Evolutionary conservation across 2,797 vertebrate genomes (phyloP).

Genomic region (Fundulus diaphanus): DNA sequence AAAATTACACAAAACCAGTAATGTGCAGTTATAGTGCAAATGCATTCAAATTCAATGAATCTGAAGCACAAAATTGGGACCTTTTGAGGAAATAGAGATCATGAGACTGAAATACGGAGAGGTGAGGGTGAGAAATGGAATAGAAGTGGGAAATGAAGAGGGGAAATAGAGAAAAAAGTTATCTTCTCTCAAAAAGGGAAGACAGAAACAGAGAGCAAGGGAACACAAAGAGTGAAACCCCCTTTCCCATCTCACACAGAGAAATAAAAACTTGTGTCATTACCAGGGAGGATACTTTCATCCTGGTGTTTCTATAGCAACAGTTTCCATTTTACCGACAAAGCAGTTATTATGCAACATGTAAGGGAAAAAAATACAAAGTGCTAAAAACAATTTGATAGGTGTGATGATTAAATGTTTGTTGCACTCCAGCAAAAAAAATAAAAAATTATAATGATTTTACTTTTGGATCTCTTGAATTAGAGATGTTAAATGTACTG

Average conservation of each 20-base stretch:
- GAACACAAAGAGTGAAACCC: constrained; percentile 57
- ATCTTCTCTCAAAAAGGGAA: constrained; percentile 56
- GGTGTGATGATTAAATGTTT: constrained; percentile 37
- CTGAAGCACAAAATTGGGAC: constrained; percentile 44
- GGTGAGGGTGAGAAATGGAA: constrained; percentile 41
- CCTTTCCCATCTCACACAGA: constrained; percentile 61
- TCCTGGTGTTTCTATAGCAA: constrained; percentile 81
- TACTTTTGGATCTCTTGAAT: neutral
- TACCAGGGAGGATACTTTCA: constrained; percentile 77
- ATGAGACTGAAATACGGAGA: constrained; percentile 41
- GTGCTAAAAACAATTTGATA: constrained; percentile 60
- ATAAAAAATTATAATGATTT: neutral
- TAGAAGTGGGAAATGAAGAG: constrained; percentile 60
- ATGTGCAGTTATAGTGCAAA: constrained; percentile 59
- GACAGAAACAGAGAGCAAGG: constrained; percentile 18
- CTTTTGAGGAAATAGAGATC: constrained; percentile 42
- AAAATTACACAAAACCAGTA: constrained; percentile 60
- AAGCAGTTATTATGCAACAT: constrained; percentile 70
- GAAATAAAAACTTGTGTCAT: constrained; percentile 75
- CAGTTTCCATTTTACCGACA: constrained; percentile 72
- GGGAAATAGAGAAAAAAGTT: constrained; percentile 46
- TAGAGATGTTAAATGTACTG: too few species aligned
- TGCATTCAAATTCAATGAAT: constrained; percentile 41
- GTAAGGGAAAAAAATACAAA: constrained; percentile 42
- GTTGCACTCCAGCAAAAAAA: neutral